Evolutionary conservation across 2,888 invertebrate species (phyloP), one percentile per base, ranked within the genome.

Genomic region (Epinotia ramella): DNA sequence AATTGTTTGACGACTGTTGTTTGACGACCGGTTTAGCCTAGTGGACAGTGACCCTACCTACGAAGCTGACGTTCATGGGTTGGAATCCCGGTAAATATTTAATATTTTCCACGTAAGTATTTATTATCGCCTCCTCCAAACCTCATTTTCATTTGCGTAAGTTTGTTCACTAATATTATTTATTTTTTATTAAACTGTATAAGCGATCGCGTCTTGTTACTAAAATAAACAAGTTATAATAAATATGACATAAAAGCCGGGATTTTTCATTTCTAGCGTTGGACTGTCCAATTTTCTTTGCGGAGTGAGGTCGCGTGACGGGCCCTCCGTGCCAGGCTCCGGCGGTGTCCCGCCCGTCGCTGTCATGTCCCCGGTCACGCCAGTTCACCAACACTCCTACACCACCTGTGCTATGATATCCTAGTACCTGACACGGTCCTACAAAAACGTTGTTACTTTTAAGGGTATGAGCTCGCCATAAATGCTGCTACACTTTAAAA

Each of bases 341-440:
- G 83, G 82, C 82, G 84, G 83, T 84, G 81, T 81, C 86, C 85
- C 85, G 83, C 86, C 85, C 85, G 83, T 82, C 84, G 87, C 88
- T 89, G 91, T 90, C 93, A 89, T 90, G 90, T 92, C 86, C 83
- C 87, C 84, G 86, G 89, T 91, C 93, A 93, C 93, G 93, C 89
- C 84, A 91, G 66, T 56, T 68, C 57, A 66, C 80, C 78, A 69
- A 76, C 64, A 69, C 56, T 73, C 53, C 77, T 66, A 57, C 44
- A 57, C 68, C 64, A 33, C 68, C 73, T 73, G n/a, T 16, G 24
- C 46, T n/a, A 69, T 69, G 44, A 46, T 59, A 44, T 44, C 20
- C 33, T 68, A 59, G 60, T 60, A 60, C 16, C 16, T 60, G 60
- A 16, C 16, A 49, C 5, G n/a, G n/a, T 53, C 2, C n/a, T n/a